Evolutionary conservation across 2,888 invertebrate genomes (phyloP).

Genomic region (Cataglyphis rosenhaueri): DNA sequence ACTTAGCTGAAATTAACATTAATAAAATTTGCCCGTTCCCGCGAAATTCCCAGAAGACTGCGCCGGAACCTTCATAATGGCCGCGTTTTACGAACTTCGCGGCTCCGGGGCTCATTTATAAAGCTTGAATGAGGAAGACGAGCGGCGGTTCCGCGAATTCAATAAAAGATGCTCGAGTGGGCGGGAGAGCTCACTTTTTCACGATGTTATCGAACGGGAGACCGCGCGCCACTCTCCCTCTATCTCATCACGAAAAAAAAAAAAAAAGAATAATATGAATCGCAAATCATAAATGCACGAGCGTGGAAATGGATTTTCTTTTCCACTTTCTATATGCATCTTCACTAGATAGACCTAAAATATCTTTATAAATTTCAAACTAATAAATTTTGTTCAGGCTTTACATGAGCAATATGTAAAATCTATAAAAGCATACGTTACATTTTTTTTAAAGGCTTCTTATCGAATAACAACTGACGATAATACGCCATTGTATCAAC

Average conservation of each 20-base stretch:
- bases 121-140: slow-evolving; percentile 61
- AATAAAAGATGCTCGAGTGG: slow-evolving; percentile 69
- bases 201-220: slow-evolving; percentile 69
- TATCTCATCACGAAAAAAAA: slow-evolving; percentile 38
- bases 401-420: not conserved
- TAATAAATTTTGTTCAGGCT: not conserved
- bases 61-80: slow-evolving; percentile 54
- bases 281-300: slow-evolving; percentile 70
- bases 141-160: slow-evolving; percentile 68
- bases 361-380: slow-evolving; percentile 7
- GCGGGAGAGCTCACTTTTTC: slow-evolving; percentile 69
- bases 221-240: not conserved
- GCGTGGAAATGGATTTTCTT: slow-evolving; percentile 48
- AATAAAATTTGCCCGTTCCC: slow-evolving; percentile 52
- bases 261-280: slow-evolving; percentile 67
- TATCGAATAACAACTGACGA: not conserved
- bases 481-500: not conserved
- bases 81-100: slow-evolving; percentile 52
- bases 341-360: not conserved
- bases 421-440: not conserved
- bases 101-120: slow-evolving; percentile 63
- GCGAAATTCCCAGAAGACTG: slow-evolving; percentile 49
- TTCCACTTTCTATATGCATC: not conserved
- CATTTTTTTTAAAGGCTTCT: not conserved
- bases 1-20: slow-evolving; percentile 55